Conservation (phyloP, 2,113 vertebrate species). For the Vombatus ursinus region DNA sequence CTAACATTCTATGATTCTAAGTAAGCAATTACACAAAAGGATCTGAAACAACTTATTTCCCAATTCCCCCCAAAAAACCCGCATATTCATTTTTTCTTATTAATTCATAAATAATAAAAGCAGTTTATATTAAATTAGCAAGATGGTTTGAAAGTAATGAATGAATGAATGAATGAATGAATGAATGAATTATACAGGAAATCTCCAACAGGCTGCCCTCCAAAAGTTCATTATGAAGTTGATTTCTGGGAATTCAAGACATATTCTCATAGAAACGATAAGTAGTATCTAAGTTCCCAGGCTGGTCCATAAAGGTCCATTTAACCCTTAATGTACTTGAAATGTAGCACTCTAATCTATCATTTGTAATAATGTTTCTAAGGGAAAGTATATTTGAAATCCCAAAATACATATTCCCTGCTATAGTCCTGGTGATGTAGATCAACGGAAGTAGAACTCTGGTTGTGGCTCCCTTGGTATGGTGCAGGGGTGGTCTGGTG, state of each 20-base stretch:
- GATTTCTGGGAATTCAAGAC: neutral
- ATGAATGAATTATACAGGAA: neutral
- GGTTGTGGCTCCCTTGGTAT: neutral
- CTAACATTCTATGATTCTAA: neutral
- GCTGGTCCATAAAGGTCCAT: neutral
- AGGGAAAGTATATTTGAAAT: neutral
- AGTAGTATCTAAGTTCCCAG: neutral
- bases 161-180: constrained; percentile 1
- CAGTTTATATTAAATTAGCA: constrained; percentile 36
- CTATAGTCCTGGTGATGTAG: neutral
- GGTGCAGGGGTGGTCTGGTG: neutral
- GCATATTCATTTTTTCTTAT: constrained; percentile 23
- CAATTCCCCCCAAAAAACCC: neutral
- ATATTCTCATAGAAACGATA: neutral
- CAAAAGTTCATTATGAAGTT: neutral
- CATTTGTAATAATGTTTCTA: neutral
- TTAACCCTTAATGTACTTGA: neutral
- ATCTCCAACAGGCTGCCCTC: neutral
- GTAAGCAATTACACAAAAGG: neutral
- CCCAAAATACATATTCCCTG: neutral
- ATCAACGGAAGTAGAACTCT: neutral
- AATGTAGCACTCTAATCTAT: neutral
- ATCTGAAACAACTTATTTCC: neutral
- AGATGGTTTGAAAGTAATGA: constrained; percentile 5
- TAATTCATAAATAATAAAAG: constrained; percentile 27